Evolutionary conservation across 2,797 vertebrate genomes (phyloP), one percentile per base, ranked within the genome.

Genomic region (Erethizon dorsatum): DNA sequence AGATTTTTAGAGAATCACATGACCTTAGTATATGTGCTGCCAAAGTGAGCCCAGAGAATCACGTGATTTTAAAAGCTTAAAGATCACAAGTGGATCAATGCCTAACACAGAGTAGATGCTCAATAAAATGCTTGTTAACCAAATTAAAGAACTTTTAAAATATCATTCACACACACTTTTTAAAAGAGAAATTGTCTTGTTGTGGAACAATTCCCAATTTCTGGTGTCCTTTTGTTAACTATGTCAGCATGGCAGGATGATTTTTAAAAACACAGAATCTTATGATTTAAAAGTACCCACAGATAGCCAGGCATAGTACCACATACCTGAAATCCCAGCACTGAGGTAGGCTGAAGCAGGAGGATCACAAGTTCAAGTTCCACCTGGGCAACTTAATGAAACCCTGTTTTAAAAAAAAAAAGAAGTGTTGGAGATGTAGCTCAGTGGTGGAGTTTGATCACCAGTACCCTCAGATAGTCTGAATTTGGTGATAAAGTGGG

Each of bases 131-230:
- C 31, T 73, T 88, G 31, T 52, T 75, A 80, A 56, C 61, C 59
- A 65, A 90, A 88, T 82, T 59, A 92, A 95, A 94, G 63, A 93
- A 26, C 24, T 59, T 97, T 96, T 57, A 56, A 90, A 78, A 87
- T 45, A 67, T 80, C 54, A 80, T 52, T 90, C 24, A 57, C 57
- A 92, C 14, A 71, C 15, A 73, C 2, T 6, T 31, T 77, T 83
- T 28, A 50, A 37, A 79, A 69, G 73, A 22, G 65, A 91, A 90
- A 54, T 24, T 31, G 20, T 41, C 47, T 37, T 41, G 5, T 5
- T 41, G 28, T 56, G 6, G 9, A 59, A 15, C 22, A 71, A 47
- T 15, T 89, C 14, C 57, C 83, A 65, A 50, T 86, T 18, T 8
- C 37, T 83, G 54, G 47, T 78, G 9, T 91, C 79, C 22, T 86